Evolutionary conservation across 1,140 invertebrate species (phyloP), one percentile per base, ranked within the genome.

Genomic region (Drosophila cardini): DNA sequence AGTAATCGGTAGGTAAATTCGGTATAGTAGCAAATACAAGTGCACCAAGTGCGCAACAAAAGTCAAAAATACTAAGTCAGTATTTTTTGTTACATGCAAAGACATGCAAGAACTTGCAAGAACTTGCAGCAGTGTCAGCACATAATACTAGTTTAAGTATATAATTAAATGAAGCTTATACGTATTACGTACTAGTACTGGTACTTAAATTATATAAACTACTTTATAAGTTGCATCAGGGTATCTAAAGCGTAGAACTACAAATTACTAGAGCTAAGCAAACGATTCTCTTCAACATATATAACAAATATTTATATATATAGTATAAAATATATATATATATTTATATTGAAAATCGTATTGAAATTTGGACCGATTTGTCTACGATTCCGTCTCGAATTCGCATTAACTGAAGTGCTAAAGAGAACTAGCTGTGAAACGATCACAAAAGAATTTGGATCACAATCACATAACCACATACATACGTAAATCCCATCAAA

Each of bases 201-300:
- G 52, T 9, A 57, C 21, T 34, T 11, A 61, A 60, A 38, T 34
- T 15, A 61, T 50, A 38, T 10, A 32, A 45, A 52, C 7, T 53
- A 46, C 36, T 53, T 46, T 56, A 62, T 70, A 75, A 71, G 72
- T 75, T 71, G 57, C 72, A 83, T 83, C 80, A 83, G 80, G 80
- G 80, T 83, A 83, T 79, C 58, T 65, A 80, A 78, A 80, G 79
- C 52, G 36, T 75, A 75, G 67, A 58, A 58, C 62, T 70, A 74
- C 61, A 72, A 68, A 79, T 84, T 84, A 78, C 80, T 84, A 80
- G 76, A 62, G 34, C 15, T 83, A 83, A 83, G 61, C 13, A 56
- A 11, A 34, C 32, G 36, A 40, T 40, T 55, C 26, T 16, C 13
- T 21, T 10, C 26, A 13, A 57, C 9, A 15, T 26, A 64, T 34